These are phyloP conservation scores for Villa cingulata DNA, from an alignment of 2,888 invertebrate genomes.

Conservation along the genomic window DNA sequence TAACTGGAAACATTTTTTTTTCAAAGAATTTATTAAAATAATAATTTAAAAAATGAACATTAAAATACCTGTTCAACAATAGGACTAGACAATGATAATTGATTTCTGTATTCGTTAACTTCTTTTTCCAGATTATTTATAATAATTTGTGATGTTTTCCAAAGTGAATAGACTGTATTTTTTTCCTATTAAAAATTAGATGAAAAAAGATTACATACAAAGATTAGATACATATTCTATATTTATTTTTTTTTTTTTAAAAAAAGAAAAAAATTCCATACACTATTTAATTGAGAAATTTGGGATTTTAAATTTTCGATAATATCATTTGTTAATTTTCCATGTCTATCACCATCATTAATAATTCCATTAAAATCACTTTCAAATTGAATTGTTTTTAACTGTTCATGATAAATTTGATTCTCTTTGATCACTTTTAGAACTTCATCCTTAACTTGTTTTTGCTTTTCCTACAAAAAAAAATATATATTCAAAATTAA, in stretches of 20 bases:
- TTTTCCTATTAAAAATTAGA: constrained; percentile 41
- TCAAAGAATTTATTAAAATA: not conserved
- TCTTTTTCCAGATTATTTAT: constrained; percentile 54
- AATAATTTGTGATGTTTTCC: constrained; percentile 52
- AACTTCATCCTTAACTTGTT: constrained; percentile 24
- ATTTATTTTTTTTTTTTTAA: too few species aligned
- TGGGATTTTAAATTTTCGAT: constrained; percentile 32
- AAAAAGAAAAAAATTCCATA: too few species aligned
- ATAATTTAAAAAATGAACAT: not conserved
- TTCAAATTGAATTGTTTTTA: not conserved
- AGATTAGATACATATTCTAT: too few species aligned
- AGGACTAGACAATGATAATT: constrained; percentile 18
- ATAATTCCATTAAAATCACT: not conserved
- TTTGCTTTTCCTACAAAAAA: constrained; percentile 25
- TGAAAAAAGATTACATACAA: constrained; percentile 5
- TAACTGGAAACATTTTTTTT: constrained; percentile 24
- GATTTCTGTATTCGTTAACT: constrained; percentile 40
- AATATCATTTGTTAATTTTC: constrained; percentile 23
- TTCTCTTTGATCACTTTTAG: constrained; percentile 32
- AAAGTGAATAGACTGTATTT: constrained; percentile 47
- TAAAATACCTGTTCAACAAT: constrained; percentile 21
- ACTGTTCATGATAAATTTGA: constrained; percentile 14
- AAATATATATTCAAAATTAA: not conserved
- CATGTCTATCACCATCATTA: constrained; percentile 17
- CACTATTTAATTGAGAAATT: constrained; percentile 28